These are phyloP conservation scores for Galerucella nymphaeae DNA, from an alignment of 2,888 invertebrate genomes.

Conservation along the genomic window DNA sequence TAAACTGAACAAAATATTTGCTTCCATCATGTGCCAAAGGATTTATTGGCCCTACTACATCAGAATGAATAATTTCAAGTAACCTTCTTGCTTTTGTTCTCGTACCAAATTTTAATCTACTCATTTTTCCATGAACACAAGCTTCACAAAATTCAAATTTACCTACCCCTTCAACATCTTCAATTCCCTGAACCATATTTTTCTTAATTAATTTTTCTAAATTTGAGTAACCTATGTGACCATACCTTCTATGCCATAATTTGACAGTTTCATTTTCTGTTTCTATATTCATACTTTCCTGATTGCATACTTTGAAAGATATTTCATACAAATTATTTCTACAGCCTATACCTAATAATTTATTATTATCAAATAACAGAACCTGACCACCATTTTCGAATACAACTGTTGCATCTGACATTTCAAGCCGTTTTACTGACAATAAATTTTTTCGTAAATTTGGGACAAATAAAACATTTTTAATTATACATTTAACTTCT, in stretches of 20 bases:
- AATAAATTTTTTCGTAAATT: neutral
- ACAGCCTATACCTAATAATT: neutral
- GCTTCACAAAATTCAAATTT: neutral
- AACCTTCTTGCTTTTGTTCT: neutral
- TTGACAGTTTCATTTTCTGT: neutral
- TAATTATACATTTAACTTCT: constrained; percentile 1
- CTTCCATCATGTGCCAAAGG: neutral
- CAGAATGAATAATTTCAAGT: neutral
- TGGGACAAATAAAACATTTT: neutral
- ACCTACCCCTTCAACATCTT: neutral
- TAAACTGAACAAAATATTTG: neutral
- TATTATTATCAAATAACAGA: neutral
- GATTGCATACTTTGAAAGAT: neutral
- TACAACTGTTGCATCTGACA: constrained; percentile 1
- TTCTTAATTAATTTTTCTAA: constrained; percentile 50
- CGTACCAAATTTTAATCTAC: neutral
- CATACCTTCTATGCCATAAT: neutral
- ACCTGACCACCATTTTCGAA: neutral
- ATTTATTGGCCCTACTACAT: neutral
- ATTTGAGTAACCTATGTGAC: neutral
- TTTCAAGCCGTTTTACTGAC: neutral
- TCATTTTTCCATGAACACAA: neutral
- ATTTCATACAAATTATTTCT: neutral
- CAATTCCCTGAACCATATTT: neutral
- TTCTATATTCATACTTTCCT: neutral